phyloP scores from a whole-genome alignment of 2,888 invertebrate genomes.

The Spilosoma lubricipeda region DNA sequence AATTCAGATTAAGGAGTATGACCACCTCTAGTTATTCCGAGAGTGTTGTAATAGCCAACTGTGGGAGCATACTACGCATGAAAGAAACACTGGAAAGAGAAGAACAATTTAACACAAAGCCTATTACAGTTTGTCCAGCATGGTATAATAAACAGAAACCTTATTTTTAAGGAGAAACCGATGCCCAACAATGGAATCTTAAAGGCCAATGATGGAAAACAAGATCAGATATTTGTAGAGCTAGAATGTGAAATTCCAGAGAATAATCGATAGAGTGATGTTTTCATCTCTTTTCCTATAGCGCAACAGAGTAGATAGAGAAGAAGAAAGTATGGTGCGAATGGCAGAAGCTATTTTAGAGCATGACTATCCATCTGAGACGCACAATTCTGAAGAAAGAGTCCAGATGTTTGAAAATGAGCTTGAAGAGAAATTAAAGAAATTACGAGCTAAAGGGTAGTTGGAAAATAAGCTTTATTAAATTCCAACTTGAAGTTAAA shows the following conservation, averaged over 20 bases:
- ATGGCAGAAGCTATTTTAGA: neutral
- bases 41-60: too few relatives aligned
- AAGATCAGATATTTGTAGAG: neutral
- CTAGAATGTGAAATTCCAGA: neutral
- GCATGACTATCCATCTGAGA: neutral
- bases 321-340: neutral
- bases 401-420: neutral
- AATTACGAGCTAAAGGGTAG: neutral
- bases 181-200: too few relatives aligned
- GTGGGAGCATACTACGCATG: too few relatives aligned
- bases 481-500: too few relatives aligned
- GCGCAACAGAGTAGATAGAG: neutral
- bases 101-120: too few relatives aligned
- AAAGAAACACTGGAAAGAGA: too few relatives aligned
- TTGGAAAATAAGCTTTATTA: neutral
- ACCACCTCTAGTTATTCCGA: too few relatives aligned
- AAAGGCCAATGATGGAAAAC: too few relatives aligned
- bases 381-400: neutral
- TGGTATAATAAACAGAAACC: too few relatives aligned
- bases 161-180: too few relatives aligned
- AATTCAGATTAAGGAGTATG: too few relatives aligned
- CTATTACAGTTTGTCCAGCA: too few relatives aligned
- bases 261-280: neutral
- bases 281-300: neutral
- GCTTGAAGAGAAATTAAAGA: neutral